A percentile compares a stretch with the other conserved stretches of the same genome.
Evolutionary conservation across 2,113 vertebrate genomes (phyloP).

Genomic region (Oreochromis niloticus): DNA sequence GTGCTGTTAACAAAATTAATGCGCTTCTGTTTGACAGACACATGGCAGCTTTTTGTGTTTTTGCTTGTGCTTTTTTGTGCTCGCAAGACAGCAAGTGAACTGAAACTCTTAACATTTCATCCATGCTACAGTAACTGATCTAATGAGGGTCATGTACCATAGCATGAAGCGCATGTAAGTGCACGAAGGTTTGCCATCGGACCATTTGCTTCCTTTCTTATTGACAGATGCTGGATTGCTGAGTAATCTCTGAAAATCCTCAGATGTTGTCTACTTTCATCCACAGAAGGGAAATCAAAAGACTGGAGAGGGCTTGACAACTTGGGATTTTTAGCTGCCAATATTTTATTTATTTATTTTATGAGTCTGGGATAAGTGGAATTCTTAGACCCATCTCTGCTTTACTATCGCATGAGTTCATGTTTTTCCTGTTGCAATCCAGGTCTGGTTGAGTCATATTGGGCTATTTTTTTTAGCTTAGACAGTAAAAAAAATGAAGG

Average conservation of each 20-base stretch:
- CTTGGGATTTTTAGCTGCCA: constrained; percentile 1
- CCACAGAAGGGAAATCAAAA: neutral
- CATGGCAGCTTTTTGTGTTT: neutral
- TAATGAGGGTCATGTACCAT: neutral
- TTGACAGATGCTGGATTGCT: neutral
- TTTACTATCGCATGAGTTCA: neutral
- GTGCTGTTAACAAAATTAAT: neutral
- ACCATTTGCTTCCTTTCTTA: neutral
- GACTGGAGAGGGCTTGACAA: neutral
- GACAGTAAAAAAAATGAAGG: neutral
- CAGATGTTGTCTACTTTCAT: neutral
- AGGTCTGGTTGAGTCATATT: neutral
- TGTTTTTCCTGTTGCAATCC: neutral
- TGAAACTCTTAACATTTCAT: neutral
- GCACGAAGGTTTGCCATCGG: neutral
- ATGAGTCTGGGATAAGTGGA: neutral
- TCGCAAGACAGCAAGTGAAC: neutral
- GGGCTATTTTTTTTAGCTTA: neutral
- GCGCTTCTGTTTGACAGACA: neutral
- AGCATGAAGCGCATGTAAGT: neutral
- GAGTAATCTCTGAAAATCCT: constrained; percentile 23
- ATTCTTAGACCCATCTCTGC: neutral
- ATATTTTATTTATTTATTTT: neutral
- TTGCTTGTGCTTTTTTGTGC: neutral
- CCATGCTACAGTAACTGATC: neutral